phyloP scores from a whole-genome alignment of 2,113 vertebrate species.

The Catharus minimus region DNA sequence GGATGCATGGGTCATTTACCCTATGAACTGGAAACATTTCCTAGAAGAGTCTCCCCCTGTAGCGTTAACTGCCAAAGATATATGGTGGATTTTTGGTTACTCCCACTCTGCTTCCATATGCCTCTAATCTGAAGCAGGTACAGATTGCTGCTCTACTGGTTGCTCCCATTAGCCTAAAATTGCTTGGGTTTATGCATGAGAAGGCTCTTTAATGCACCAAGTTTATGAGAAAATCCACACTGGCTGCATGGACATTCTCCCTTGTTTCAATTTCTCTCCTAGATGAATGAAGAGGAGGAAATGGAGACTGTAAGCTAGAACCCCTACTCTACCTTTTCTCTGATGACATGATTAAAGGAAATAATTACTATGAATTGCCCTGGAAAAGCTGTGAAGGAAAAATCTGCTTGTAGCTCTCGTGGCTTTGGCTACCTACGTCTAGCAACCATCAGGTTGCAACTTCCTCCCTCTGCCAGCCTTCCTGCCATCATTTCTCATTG shows the following conservation, averaged over 20 bases:
- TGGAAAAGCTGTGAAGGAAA: background rate
- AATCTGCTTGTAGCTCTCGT: background rate
- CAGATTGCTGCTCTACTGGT: background rate
- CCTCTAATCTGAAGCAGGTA: background rate
- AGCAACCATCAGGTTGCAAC: background rate
- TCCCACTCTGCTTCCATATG: fast-evolving
- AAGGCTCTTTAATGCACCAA: background rate
- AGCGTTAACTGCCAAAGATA: background rate
- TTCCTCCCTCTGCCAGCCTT: background rate
- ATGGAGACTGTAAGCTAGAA: background rate
- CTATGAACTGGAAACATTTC: background rate
- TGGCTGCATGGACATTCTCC: background rate
- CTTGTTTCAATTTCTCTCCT: background rate
- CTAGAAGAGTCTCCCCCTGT: background rate
- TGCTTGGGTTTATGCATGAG: background rate
- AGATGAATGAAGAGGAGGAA: background rate
- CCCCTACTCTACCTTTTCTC: background rate
- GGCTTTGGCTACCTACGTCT: background rate
- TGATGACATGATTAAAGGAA: background rate
- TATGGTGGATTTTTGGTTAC: background rate
- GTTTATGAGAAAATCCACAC: background rate
- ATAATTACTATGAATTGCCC: background rate
- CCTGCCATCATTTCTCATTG: background rate
- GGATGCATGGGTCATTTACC: background rate
- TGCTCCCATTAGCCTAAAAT: background rate